Evolutionary conservation across 2,113 vertebrate species (phyloP).

Genomic region (Malaclemys terrapin): DNA sequence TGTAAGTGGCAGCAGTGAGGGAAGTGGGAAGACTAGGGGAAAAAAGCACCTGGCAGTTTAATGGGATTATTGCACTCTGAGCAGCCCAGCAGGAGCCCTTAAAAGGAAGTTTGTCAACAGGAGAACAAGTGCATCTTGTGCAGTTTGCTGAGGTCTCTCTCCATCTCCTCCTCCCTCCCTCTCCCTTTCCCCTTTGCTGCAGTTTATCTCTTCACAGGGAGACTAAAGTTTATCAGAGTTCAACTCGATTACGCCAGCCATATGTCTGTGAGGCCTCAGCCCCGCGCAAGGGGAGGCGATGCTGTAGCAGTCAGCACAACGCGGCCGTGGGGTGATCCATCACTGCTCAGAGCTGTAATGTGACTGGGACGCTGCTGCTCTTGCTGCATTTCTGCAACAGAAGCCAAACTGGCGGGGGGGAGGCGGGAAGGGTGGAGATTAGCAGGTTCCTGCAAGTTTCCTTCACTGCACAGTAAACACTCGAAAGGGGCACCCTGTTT

Average conservation of each 20-base stretch:
- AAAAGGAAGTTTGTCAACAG: neutral
- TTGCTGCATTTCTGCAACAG: neutral
- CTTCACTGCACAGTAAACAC: neutral
- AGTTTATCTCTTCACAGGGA: slow-evolving; percentile 30
- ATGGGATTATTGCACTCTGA: neutral
- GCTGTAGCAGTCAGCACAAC: slow-evolving; percentile 6
- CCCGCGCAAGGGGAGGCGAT: slow-evolving; percentile 22
- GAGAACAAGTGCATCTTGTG: neutral
- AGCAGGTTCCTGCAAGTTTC: neutral
- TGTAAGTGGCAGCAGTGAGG: neutral
- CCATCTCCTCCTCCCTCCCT: neutral
- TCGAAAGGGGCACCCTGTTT: neutral
- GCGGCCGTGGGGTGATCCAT: neutral
- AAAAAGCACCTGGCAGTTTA: neutral
- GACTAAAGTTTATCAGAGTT: slow-evolving; percentile 65
- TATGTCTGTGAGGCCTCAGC: slow-evolving; percentile 36
- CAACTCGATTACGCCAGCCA: slow-evolving; percentile 53
- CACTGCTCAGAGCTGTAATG: neutral
- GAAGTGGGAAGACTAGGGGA: neutral
- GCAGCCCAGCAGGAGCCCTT: neutral
- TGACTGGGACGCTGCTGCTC: neutral
- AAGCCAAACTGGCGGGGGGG: neutral
- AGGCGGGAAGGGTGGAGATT: neutral
- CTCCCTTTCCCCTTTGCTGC: neutral
- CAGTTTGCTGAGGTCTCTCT: neutral